phyloP scores from a whole-genome alignment of 2,888 invertebrate species.

The Cyclophora punctaria region DNA sequence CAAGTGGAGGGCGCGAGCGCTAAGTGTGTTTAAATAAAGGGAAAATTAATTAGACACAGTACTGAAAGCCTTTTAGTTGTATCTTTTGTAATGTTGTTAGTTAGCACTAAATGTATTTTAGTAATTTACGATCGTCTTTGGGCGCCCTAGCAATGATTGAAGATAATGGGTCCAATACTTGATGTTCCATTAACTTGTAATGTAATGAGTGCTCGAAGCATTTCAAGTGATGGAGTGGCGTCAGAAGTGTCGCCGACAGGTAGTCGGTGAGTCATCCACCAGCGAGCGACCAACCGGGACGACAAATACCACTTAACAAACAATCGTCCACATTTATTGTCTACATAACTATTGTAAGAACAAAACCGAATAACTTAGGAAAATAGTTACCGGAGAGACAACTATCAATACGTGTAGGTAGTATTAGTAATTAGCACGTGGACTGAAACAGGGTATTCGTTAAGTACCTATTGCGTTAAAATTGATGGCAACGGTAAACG shows the following conservation, averaged over 20 bases:
- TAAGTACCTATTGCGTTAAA: slow-evolving; percentile 24
- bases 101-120: slow-evolving; percentile 23
- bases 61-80: slow-evolving; percentile 31
- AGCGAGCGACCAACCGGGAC: slow-evolving; percentile 21
- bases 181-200: slow-evolving; percentile 60
- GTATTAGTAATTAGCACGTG: slow-evolving; percentile 31
- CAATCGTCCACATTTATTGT: neutral
- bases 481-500: slow-evolving; percentile 37
- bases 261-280: slow-evolving; percentile 57
- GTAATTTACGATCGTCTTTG: slow-evolving; percentile 28
- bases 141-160: slow-evolving; percentile 35
- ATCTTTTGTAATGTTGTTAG: slow-evolving; percentile 18
- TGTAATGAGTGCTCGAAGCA: slow-evolving; percentile 56
- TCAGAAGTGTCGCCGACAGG: slow-evolving; percentile 58
- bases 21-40: slow-evolving; percentile 26
- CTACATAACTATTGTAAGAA: too few species aligned
- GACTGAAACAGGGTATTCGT: slow-evolving; percentile 18
- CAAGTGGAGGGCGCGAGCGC: slow-evolving; percentile 29
- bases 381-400: slow-evolving; percentile 17
- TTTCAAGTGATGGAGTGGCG: slow-evolving; percentile 57
- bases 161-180: slow-evolving; percentile 42
- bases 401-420: slow-evolving; percentile 24
- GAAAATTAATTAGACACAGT: slow-evolving; percentile 31
- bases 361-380: too few species aligned
- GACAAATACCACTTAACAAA: slow-evolving; percentile 12